Evolutionary conservation across 2,797 vertebrate genomes (phyloP), one percentile per base, ranked within the genome.

Genomic region (Balearica regulorum): DNA sequence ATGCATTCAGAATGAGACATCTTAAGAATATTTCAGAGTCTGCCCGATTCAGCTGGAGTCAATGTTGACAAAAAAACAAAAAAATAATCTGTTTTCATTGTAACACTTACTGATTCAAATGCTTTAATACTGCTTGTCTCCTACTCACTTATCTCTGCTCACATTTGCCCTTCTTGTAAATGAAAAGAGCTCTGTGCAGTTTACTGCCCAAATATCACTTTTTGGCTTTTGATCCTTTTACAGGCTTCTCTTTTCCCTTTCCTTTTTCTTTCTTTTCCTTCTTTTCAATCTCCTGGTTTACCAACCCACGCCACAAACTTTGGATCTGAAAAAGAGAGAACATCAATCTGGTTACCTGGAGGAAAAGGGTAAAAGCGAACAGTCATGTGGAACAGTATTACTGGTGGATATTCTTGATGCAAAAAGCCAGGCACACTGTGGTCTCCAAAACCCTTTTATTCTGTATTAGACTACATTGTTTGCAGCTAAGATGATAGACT

Each of bases 251-350:
- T 89, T 97, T 87, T 46, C 18, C 70, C 76, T 51, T 92, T 80
- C 89, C 92, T 68, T 11, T 94, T 61, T 13, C n/a, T 71, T 91
- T 97, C 69, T 64, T 97, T 96, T 65, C 85, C 79, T 90, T 97
- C 94, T 79, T 96, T 97, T 95, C 97, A 5, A 93, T 5, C 46
- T 93, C 95, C 72, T 93, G 75, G 10, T 98, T 97, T 96, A 97
- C 97, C 3, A 57, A 25, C 13, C 93, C 96, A 44, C 44, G 66
- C 97, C 96, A 97, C 94, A 97, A 97, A 1, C 95, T 90, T 80
- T 97, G 97, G 77, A 98, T 89, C 98, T 98, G 94, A 68, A 97
- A 95, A 66, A 92, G 44, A 82, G 22, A 54, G 43, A 62, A 64
- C 6, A 66, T 57, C 22, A 82, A 19, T 44, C 54, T 43, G 33